Base-by-base conservation (phyloP, 2,113 vertebrate genomes). In the Pteruthius melanotis region DNA sequence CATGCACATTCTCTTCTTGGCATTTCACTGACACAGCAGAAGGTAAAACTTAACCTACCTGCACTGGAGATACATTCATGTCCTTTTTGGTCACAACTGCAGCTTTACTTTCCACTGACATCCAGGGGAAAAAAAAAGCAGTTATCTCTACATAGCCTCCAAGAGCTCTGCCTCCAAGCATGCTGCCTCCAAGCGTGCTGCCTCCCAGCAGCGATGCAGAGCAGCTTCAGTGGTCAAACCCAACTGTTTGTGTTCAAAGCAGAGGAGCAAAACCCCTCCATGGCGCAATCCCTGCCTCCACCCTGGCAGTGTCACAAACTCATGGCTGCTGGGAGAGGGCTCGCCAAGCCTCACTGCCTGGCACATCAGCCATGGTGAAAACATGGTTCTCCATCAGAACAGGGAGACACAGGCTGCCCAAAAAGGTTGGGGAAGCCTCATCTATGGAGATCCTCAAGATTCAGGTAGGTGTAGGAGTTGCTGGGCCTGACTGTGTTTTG, bases 21-120 rank as follows among this genome's bases (percentile, higher is more conserved):
- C 53, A 91, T 96, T 97, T 97, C 85, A 93, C 50, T 83, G 57
- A 66, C 75, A 79, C 65, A 89, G 82, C 40, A 95, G 79, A 94
- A 94, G 83, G 69, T 79, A 97, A 97, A 96, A 90, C 40, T 85
- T 90, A 82, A 87, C 72, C 31, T 84, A 77, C 60, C 64, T 90
- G 42, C 47, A 80, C 61, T 87, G 85, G 35, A 93, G 76, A 88
- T 80, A 86, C 66, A 86, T 93, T 95, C 70, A 90, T 54, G 68
- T 89, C 87, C 95, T 95, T 95, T 91, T 72, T 83, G 49, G 54
- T 83, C 92, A 77, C 72, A 93, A 69, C 50, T 77, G 35, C 91
- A 95, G 39, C 69, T 95, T 96, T 87, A 64, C 70, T 56, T 91
- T 96, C 59, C 85, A 47, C 37, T 81, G 66, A 77, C 20, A 64